Percentiles rank a stretch among this genome's conserved stretches.
Conservation (phyloP, 2,888 invertebrate genomes). For the Amphipoea oculea region DNA sequence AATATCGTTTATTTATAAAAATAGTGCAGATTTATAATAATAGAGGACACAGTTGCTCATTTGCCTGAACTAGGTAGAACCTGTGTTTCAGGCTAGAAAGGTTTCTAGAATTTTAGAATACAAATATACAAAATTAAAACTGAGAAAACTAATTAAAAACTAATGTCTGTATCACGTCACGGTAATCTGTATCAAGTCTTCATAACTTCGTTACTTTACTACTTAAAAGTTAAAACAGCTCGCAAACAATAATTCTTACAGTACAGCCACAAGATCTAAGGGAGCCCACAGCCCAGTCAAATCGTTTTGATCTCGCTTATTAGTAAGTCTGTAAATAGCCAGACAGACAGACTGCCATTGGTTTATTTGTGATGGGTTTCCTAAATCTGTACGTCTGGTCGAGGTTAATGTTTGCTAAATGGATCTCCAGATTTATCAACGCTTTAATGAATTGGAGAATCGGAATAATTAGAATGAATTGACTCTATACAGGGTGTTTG, state of each 20-base stretch:
- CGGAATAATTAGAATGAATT: slow-evolving; percentile 24
- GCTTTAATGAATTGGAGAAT: slow-evolving; percentile 13
- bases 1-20: too few species aligned
- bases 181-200: not conserved
- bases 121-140: too few species aligned
- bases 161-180: too few species aligned
- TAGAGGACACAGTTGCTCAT: too few species aligned
- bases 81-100: too few species aligned
- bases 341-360: slow-evolving; percentile 55
- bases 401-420: slow-evolving; percentile 61
- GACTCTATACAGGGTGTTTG: not conserved
- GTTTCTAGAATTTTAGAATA: too few species aligned
- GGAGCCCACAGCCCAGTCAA: slow-evolving; percentile 29
- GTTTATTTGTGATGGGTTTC: slow-evolving; percentile 58
- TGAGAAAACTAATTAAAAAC: too few species aligned
- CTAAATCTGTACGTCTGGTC: slow-evolving; percentile 58
- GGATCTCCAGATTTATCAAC: slow-evolving; percentile 45
- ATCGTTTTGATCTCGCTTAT: slow-evolving; percentile 63
- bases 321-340: slow-evolving; percentile 59
- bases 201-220: slow-evolving; percentile 22
- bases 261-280: slow-evolving; percentile 40
- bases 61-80: too few species aligned
- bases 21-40: too few species aligned
- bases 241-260: slow-evolving; percentile 38
- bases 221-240: slow-evolving; percentile 10